Base-by-base conservation (phyloP, 2,797 vertebrate species). In the Emys orbicularis region DNA sequence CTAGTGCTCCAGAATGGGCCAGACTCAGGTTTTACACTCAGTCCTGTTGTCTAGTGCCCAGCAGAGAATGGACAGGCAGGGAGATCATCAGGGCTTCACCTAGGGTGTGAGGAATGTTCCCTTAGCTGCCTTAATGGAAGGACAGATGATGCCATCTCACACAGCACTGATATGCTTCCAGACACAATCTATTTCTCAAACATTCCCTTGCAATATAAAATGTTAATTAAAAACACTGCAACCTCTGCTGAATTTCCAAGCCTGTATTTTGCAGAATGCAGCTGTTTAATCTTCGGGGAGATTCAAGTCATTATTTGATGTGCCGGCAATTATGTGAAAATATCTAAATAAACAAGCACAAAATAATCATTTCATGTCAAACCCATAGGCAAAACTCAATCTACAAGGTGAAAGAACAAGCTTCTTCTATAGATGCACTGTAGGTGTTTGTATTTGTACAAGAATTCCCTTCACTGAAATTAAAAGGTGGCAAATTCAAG, bases 331-430 rank as follows among this genome's bases (percentile, higher is more conserved):
- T 77, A 65, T 84, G 89, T 88, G 68, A 2, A 44, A 76, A 59
- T 8, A 44, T 81, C 93, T 90, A 80, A 86, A 90, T 29, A 84
- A 96, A 82, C 80, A 2, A 3, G 18, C 25, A 83, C 80, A 76
- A 84, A 90, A 88, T 76, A 94, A 84, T 29, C 34, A 90, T 86
- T 44, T 79, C 25, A 19, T 16, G 52, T 79, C 34, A 84, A 90
- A 81, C 84, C 82, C 6, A 4, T n/a, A 0, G 76, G 80, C 65
- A 37, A 49, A 79, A 84, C 37, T 82, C 82, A 54, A 47, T 54
- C 53, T 25, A 12, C 31, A 31, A 89, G 86, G 81, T 61, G 80
- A 37, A 89, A 72, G 79, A 52, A 76, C 83, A 16, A 0, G 1
- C 29, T 49, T 93, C 81, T 37, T 80, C 83, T 50, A 41, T 1